These are phyloP conservation scores for Gadus macrocephalus DNA, from an alignment of 2,113 vertebrate genomes.

Conservation along the genomic window DNA sequence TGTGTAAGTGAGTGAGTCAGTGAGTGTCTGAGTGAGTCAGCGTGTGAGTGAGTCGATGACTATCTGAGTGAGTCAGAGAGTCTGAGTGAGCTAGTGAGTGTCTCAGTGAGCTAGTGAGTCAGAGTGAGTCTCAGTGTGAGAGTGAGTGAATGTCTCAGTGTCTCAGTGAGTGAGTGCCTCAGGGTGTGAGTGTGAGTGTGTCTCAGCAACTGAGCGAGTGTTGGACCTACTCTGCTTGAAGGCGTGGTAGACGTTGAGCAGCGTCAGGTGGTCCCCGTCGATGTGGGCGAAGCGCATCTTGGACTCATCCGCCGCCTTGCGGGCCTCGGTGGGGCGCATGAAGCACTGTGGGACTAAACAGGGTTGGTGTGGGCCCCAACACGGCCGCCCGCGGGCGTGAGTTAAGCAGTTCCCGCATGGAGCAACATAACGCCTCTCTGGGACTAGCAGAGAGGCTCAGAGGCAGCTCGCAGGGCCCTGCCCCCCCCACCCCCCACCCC, in stretches of 20 bases:
- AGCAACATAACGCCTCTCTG: slow-evolving; percentile 83
- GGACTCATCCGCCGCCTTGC: slow-evolving; percentile 96
- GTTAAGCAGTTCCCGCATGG: slow-evolving; percentile 94
- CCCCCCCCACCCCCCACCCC: too few species aligned
- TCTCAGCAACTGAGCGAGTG: too few species aligned
- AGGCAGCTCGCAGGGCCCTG: slow-evolving; percentile 48
- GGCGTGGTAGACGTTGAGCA: slow-evolving; percentile 97
- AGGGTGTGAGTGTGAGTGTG: too few species aligned
- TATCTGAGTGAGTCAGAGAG: too few species aligned
- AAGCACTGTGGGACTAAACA: slow-evolving; percentile 99
- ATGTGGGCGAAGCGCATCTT: slow-evolving; percentile 99
- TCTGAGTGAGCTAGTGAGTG: too few species aligned
- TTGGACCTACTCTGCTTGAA: slow-evolving; percentile 89
- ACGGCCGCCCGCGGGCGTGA: slow-evolving; percentile 98
- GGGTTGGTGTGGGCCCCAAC: slow-evolving; percentile 99
- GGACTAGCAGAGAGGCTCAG: slow-evolving; percentile 61
- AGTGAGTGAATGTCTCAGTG: too few species aligned
- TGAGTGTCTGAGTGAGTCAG: too few species aligned
- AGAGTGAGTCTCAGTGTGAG: too few species aligned
- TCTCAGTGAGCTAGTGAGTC: too few species aligned
- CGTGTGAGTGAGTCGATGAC: too few species aligned
- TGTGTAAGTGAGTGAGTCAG: too few species aligned
- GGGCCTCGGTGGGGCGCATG: slow-evolving; percentile 97
- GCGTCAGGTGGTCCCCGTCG: slow-evolving; percentile 96
- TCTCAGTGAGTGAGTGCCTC: too few species aligned